Evolutionary conservation across 2,888 invertebrate genomes (phyloP), one percentile per base, ranked within the genome.

Genomic region (Unio delphinus): DNA sequence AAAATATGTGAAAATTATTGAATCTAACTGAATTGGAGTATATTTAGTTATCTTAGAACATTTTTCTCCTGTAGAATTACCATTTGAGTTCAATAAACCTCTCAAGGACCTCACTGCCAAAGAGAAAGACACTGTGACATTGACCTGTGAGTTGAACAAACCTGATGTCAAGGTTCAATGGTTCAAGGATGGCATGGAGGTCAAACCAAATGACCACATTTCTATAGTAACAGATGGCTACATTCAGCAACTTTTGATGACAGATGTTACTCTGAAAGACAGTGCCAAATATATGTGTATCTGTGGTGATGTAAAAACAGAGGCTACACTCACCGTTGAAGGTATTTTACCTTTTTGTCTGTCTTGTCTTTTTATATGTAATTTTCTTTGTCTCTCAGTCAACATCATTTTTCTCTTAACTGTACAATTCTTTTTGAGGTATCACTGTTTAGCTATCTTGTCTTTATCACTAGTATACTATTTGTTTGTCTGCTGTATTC

Each of bases 131-230:
- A 75, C 77, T 81, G 96, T 95, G 3, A 93, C 93, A 54, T 96
- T 98, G 89, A 95, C 96, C 85, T 95, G 97, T 81, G 96, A 97
- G 89, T 91, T 98, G 20, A 96, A 96, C n/a, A 97, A 97, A 91
- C 97, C 97, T 57, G 96, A 97, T 89, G 97, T 97, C 20, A 91
- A 96, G 4, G 96, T 96, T 0, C 95, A 94, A 87, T 97, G 97
- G 97, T 95, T 93, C 91, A 94, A 95, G 72, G 79, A 86, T 72
- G 85, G 83, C 93, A 93, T 94, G 83, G 95, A 96, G 90, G 92
- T 96, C 1, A 95, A 94, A 83, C 95, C 95, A 62, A 95, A 95
- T 95, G 96, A 81, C 56, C 71, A 95, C 88, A 95, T 88, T 92
- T 95, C 77, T 85, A 93, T 96, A 20, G 93, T 95, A 67, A 94